phyloP scores from a whole-genome alignment of 2,888 invertebrate genomes.

The Drosophila diplacantha region DNA sequence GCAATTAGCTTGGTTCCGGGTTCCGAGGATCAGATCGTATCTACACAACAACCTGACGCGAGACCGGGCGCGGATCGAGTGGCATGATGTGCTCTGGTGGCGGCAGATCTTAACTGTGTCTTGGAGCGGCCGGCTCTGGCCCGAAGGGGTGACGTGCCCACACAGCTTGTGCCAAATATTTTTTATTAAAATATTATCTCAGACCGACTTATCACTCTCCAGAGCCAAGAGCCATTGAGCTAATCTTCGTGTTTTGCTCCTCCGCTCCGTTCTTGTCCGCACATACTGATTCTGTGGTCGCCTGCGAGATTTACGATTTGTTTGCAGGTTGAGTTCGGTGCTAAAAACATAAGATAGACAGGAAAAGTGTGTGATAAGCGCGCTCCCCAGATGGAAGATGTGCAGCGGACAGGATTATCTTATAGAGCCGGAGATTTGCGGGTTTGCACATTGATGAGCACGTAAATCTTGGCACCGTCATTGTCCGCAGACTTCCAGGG shows the following conservation, averaged over 20 bases:
- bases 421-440: slow-evolving; percentile 11
- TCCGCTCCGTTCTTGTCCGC: neutral
- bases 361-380: slow-evolving; percentile 34
- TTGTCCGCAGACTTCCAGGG: slow-evolving; percentile 1
- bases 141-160: slow-evolving; percentile 16
- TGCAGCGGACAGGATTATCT: slow-evolving; percentile 22
- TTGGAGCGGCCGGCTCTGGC: slow-evolving; percentile 4
- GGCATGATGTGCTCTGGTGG: slow-evolving; percentile 52
- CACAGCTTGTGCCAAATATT: slow-evolving; percentile 13
- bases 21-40: slow-evolving; percentile 12
- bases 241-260: slow-evolving; percentile 40
- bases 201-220: slow-evolving; percentile 40
- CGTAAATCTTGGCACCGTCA: slow-evolving; percentile 24
- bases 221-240: slow-evolving; percentile 9
- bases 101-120: slow-evolving; percentile 62
- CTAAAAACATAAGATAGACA: slow-evolving; percentile 41
- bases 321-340: slow-evolving; percentile 32
- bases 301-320: slow-evolving; percentile 51
- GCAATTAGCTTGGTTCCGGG: slow-evolving; percentile 49
- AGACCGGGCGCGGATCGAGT: slow-evolving; percentile 57
- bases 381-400: neutral
- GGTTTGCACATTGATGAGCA: slow-evolving; percentile 33
- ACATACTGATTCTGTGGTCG: slow-evolving; percentile 43
- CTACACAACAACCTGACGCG: slow-evolving; percentile 55
- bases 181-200: slow-evolving; percentile 48